Evolutionary conservation across 1,140 invertebrate genomes (phyloP).

Genomic region (Bemisia tabaci): DNA sequence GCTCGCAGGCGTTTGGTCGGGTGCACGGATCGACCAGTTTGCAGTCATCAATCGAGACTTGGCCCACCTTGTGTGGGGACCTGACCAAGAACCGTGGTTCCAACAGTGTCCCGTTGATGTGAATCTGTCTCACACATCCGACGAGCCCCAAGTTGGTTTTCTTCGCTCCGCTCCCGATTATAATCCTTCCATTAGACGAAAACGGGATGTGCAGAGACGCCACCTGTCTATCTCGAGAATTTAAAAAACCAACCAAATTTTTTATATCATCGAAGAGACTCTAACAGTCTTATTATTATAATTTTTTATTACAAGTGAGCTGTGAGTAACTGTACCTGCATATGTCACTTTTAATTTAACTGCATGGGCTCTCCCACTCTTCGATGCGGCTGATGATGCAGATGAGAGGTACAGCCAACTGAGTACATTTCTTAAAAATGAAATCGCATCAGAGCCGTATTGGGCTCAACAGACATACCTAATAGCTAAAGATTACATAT

Average conservation of each 20-base stretch:
- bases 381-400: too few relatives aligned
- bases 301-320: too few relatives aligned
- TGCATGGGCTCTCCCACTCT: too few relatives aligned
- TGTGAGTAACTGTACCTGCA: too few relatives aligned
- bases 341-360: too few relatives aligned
- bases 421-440: too few relatives aligned
- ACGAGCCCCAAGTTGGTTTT: constrained; percentile 54
- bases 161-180: constrained; percentile 45
- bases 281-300: constrained; percentile 1
- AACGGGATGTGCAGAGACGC: background rate
- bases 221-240: background rate
- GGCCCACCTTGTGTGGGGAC: constrained; percentile 58
- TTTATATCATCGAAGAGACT: too few relatives aligned
- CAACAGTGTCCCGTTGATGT: constrained; percentile 56
- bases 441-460: too few relatives aligned
- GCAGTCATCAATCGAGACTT: constrained; percentile 77
- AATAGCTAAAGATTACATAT: too few relatives aligned
- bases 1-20: constrained; percentile 77
- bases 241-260: too few relatives aligned
- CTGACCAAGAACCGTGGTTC: constrained; percentile 69
- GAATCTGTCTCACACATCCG: constrained; percentile 78
- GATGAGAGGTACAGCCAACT: too few relatives aligned
- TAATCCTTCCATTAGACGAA: constrained; percentile 41
- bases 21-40: constrained; percentile 79
- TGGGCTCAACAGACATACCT: too few relatives aligned